Evolutionary conservation across 2,888 invertebrate genomes (phyloP), one percentile per base, ranked within the genome.

Genomic region (Altica lythri): DNA sequence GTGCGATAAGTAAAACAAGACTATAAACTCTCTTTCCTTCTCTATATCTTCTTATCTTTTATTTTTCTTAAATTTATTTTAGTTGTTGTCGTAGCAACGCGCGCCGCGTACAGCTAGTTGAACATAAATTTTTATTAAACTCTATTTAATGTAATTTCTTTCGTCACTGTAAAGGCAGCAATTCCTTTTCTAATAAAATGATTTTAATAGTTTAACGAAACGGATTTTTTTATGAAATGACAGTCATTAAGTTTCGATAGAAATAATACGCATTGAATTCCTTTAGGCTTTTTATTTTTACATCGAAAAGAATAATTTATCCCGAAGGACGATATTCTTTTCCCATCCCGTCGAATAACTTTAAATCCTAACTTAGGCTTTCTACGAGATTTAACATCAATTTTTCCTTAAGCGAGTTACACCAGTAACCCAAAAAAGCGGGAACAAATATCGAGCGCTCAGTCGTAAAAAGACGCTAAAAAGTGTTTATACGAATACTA

Each of bases 401-500:
- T 55, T 55, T 52, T 47, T 45, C 44, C 40, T 51, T 53, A 47
- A 59, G 56, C 59, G 59, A 59, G 46, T 57, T 42, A 54, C 57
- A 53, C 47, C 53, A 50, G 58, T 47, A 58, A 55, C 58, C 54
- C 37, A 45, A 51, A 55, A 51, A 57, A 40, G 42, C 52, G 58
- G 25, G 51, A 52, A 16, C 52, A 38, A 49, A 52, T 55, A 53
- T 53, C 48, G 45, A 43, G 35, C 51, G 29, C n/a, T 22, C 12
- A 25, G 45, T 50, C 62, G 59, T 61, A 59, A 62, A 60, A 55
- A 59, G 57, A 55, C 59, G 53, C 59, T 62, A 59, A 62, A 61
- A 62, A 60, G 59, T 59, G 61, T 60, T 64, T 66, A 64, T 60
- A 61, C 60, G 59, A 47, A 52, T 43, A 47, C 35, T 56, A 52